phyloP scores from a whole-genome alignment of 2,888 invertebrate species.

The Plemyria rubiginata region DNA sequence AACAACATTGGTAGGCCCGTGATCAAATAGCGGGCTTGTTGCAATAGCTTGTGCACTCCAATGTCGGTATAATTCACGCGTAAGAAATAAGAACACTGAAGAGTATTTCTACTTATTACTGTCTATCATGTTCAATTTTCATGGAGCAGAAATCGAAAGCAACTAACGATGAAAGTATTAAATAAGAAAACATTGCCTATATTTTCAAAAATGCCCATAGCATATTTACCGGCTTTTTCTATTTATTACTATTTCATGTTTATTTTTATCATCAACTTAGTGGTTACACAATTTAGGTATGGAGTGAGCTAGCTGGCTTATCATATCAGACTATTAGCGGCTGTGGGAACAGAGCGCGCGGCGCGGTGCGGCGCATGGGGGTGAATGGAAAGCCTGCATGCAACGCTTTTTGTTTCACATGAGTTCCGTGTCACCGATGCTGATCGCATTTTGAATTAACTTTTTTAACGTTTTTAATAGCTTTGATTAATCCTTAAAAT shows the following conservation, averaged over 20 bases:
- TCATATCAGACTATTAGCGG: background rate
- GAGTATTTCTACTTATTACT: too few relatives aligned
- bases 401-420: slow-evolving; percentile 49
- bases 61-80: background rate
- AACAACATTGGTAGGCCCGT: slow-evolving; percentile 48
- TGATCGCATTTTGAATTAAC: slow-evolving; percentile 45
- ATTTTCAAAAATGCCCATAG: too few relatives aligned
- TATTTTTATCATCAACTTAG: too few relatives aligned
- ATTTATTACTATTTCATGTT: too few relatives aligned
- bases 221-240: too few relatives aligned
- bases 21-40: slow-evolving; percentile 42
- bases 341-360: slow-evolving; percentile 22
- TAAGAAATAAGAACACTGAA: too few relatives aligned
- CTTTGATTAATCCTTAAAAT: slow-evolving; percentile 31
- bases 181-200: too few relatives aligned
- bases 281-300: too few relatives aligned
- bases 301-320: slow-evolving; percentile 12
- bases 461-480: slow-evolving; percentile 36
- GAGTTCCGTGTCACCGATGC: slow-evolving; percentile 48
- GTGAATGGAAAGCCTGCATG: slow-evolving; percentile 54
- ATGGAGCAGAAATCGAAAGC: too few relatives aligned
- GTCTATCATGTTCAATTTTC: too few relatives aligned
- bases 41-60: slow-evolving; percentile 12
- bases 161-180: too few relatives aligned
- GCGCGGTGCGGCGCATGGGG: slow-evolving; percentile 36